Conservation (phyloP, 2,113 vertebrate species). For the Ascaphus truei region DNA sequence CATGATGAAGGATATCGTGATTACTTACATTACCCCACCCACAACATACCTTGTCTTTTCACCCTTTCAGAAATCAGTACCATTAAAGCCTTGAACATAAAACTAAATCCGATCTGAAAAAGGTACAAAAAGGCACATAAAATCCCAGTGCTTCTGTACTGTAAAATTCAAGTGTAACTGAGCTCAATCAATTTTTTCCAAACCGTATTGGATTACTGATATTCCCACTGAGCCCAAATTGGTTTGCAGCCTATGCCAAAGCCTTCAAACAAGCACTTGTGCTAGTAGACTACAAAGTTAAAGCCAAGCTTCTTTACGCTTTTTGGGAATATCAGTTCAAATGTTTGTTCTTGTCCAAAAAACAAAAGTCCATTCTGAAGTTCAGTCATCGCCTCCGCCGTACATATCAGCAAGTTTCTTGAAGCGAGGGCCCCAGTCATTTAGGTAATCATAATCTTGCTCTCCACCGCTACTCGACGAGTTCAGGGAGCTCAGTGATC, state of each 20-base stretch:
- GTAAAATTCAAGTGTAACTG: constrained; percentile 99
- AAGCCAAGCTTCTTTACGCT: constrained; percentile 90
- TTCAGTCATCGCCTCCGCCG: constrained; percentile 91
- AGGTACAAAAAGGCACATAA: constrained; percentile 99
- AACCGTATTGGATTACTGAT: constrained; percentile 85
- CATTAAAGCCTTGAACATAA: constrained; percentile 99
- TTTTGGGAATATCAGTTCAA: constrained; percentile 84
- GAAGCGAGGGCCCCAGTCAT: constrained; percentile 97
- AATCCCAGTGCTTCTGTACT: constrained; percentile 99
- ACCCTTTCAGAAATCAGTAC: constrained; percentile 96
- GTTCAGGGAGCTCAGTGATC: constrained; percentile 95
- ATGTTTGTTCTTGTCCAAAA: constrained; percentile 83
- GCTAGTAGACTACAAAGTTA: constrained; percentile 96
- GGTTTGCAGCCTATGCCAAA: constrained; percentile 84
- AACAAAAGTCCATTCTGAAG: constrained; percentile 65
- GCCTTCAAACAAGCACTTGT: constrained; percentile 92
- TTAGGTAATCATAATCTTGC: constrained; percentile 99
- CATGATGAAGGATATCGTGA: constrained; percentile 84
- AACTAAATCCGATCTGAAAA: constrained; percentile 98
- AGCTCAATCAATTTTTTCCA: constrained; percentile 85
- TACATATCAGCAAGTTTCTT: constrained; percentile 99
- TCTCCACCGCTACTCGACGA: constrained; percentile 96
- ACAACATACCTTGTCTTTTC: constrained; percentile 74
- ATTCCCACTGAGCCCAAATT: constrained; percentile 76
- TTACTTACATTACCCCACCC: constrained; percentile 78